These are phyloP conservation scores for Tetrapedia diversipes DNA, from an alignment of 2,888 invertebrate species.

Conservation along the genomic window DNA sequence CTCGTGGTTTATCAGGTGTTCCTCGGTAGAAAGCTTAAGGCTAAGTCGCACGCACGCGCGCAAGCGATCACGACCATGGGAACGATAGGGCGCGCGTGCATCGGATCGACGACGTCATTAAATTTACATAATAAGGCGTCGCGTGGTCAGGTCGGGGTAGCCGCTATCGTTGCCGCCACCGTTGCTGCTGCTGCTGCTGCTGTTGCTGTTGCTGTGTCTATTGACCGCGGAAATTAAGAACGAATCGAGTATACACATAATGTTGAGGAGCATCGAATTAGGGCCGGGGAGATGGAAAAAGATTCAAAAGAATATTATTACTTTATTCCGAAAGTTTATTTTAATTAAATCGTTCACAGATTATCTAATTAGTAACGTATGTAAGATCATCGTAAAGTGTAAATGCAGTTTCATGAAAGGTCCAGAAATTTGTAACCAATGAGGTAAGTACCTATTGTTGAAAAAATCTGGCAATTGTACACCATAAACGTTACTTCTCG, in stretches of 20 bases:
- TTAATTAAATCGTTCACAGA: no score
- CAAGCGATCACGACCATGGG: conserved; percentile 50
- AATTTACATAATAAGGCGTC: conserved; percentile 80
- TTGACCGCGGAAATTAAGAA: conserved; percentile 52
- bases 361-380: no score
- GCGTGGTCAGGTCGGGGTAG: conserved; percentile 62
- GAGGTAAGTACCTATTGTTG: no score
- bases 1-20: conserved; percentile 71
- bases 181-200: conserved; percentile 15
- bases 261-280: conserved; percentile 9
- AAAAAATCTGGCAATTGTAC: no score
- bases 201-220: conserved; percentile 27
- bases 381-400: no score
- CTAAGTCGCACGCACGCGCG: conserved; percentile 56
- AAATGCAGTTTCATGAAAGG: no score
- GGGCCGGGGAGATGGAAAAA: no score
- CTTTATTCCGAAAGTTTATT: no score
- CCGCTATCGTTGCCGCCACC: conserved; percentile 16
- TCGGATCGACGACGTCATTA: conserved; percentile 71
- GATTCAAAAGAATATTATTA: no score
- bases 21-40: conserved; percentile 56
- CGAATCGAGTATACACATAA: conserved; percentile 54
- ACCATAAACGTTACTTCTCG: no score
- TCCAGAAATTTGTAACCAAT: no score
- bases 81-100: conserved; percentile 55